phyloP scores from a whole-genome alignment of 1,140 invertebrate species.

The Melipona quadrifasciata region DNA sequence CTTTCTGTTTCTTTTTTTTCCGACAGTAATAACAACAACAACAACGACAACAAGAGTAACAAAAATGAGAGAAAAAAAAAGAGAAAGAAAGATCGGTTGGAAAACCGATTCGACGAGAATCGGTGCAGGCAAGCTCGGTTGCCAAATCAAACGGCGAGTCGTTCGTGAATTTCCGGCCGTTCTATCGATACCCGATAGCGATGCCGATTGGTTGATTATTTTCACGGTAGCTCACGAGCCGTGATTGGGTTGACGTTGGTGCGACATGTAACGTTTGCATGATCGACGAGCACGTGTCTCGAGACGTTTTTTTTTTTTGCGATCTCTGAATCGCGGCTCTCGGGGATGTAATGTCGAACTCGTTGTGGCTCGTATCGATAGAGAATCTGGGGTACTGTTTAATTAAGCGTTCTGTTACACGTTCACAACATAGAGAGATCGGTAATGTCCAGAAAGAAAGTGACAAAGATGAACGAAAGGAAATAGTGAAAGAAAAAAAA shows the following conservation, averaged over 20 bases:
- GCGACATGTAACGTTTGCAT: not conserved
- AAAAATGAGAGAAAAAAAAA: not conserved
- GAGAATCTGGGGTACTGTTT: not conserved
- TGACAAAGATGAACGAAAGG: not conserved
- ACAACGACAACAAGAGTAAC: not conserved
- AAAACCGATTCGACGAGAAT: not conserved
- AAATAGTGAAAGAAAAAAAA: not conserved
- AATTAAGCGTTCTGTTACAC: not conserved
- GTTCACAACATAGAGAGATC: not conserved
- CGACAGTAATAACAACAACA: not conserved
- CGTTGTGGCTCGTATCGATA: not conserved
- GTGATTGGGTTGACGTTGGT: constrained; percentile 27
- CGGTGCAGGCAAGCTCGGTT: not conserved
- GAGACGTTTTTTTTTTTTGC: constrained; percentile 4
- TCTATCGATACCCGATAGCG: constrained; percentile 38
- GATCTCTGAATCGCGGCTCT: not conserved
- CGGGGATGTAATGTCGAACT: no score
- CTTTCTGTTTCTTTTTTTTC: not conserved
- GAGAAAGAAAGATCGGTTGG: not conserved
- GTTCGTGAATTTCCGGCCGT: constrained; percentile 2
- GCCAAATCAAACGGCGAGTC: constrained; percentile 30
- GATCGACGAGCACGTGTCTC: constrained; percentile 21
- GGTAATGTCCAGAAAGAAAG: not conserved
- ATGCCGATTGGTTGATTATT: constrained; percentile 21
- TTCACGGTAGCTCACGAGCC: constrained; percentile 25